These are phyloP conservation scores for Tetraneura akinire DNA, from an alignment of 1,140 invertebrate genomes.

Conservation along the genomic window DNA sequence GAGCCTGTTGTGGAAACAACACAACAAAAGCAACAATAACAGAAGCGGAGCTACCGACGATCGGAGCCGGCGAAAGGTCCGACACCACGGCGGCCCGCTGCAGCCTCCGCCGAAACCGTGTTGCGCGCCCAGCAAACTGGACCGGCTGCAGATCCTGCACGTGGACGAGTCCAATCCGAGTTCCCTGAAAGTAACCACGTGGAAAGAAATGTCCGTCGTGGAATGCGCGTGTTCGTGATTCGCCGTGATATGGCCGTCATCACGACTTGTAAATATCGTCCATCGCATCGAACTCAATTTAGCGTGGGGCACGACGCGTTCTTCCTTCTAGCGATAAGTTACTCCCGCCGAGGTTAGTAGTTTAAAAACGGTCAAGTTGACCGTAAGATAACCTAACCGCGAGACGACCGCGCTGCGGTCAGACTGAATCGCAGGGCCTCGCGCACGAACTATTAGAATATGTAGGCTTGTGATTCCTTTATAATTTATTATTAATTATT, in stretches of 20 bases:
- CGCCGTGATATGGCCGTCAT: too few species aligned
- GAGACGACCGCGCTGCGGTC: too few species aligned
- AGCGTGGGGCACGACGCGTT: neutral
- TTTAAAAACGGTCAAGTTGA: too few species aligned
- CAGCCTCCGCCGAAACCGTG: slow-evolving; percentile 66
- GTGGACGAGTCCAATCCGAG: slow-evolving; percentile 66
- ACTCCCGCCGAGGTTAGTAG: too few species aligned
- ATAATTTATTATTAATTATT: too few species aligned
- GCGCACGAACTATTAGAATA: too few species aligned
- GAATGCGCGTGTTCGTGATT: slow-evolving; percentile 74
- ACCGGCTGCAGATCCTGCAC: slow-evolving; percentile 70
- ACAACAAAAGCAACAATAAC: slow-evolving; percentile 57
- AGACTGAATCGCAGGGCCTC: too few species aligned
- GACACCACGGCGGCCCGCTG: neutral
- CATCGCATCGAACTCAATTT: neutral
- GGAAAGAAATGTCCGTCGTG: slow-evolving; percentile 72
- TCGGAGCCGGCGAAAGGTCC: neutral
- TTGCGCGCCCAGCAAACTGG: slow-evolving; percentile 71
- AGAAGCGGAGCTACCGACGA: too few species aligned
- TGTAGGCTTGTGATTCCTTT: too few species aligned
- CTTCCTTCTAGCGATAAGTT: neutral
- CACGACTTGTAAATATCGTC: too few species aligned
- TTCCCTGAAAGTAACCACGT: slow-evolving; percentile 70
- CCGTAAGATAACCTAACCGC: too few species aligned
- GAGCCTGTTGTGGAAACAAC: slow-evolving; percentile 68